Evolutionary conservation across 2,888 invertebrate species (phyloP), one percentile per base, ranked within the genome.

Genomic region (Amblyteles armatorius): DNA sequence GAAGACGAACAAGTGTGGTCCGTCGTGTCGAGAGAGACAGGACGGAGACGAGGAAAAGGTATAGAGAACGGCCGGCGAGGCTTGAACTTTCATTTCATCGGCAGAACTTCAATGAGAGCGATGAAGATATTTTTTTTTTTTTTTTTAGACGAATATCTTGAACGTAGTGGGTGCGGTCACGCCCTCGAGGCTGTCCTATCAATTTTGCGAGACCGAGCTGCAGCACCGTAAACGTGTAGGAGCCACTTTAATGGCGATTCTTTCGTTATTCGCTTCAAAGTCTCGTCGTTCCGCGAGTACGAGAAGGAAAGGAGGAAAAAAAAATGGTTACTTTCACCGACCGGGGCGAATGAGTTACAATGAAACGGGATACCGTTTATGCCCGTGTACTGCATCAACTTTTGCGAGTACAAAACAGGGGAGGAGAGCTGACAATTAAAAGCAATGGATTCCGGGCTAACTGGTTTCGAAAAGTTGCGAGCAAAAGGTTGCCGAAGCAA

Each of bases 101-200:
- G 63, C 26, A 68, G 44, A n/a, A 50, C 78, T 67, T 50, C 63
- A 67, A 79, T 76, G 79, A 79, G 68, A 74, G 69, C 73, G 79
- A 73, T 60, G 63, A 63, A 29, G 63, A 67, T 67, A 44, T 67
- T 65, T 65, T 67, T 67, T 65, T 65, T 65, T 65, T 22, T 19
- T n/a, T 55, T 13, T 29, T 63, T 6, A 16, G 29, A 63, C 29
- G 63, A 63, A 63, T 63, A 63, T 33, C 63, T 33, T 52, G 22
- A 76, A 52, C 50, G 67, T 65, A 50, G 76, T 67, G 77, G 77
- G 77, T 77, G 67, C 77, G 67, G 77, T 77, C 40, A 77, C 77
- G 67, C 81, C 84, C 84, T 79, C 81, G 79, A 74, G 78, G 81
- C 81, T 82, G 84, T 84, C 81, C 81, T 82, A 82, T 84, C 84